Base-by-base conservation (phyloP, 2,113 vertebrate species). In the Oryzias celebensis region DNA sequence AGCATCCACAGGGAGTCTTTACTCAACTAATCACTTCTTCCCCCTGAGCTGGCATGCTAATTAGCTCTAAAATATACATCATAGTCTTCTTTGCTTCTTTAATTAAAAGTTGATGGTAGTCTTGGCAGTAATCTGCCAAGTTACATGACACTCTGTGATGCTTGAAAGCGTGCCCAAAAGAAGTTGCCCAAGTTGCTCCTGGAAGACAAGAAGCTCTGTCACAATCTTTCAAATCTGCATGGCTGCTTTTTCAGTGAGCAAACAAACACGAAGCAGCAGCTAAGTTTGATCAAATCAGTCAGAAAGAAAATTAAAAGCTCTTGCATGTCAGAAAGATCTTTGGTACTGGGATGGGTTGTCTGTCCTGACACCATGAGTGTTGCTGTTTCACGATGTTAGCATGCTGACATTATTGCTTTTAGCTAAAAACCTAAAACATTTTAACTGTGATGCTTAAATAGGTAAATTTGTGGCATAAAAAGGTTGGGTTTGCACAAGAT, bases 11-110 rank as follows among this genome's bases (percentile, higher is more conserved):
- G 81, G 83, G 84, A 88, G 75, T 69, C 77, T 85, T 85, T 81
- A 85, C 78, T 78, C 77, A 80, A 83, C 78, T 88, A 84, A 88
- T 85, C 79, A 82, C 73, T 73, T 58, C 59, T 58, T 60, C 83
- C 77, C 77, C 82, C 55, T 54, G 81, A 84, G 81, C 62, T 24
- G 5, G 17, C 26, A 43, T 61, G 63, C 81, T 87, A 87, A 88
- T 88, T 82, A 81, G 79, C 20, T 77, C 61, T 85, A 79, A 88
- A 87, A 88, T 84, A 88, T 84, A 88, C 79, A 87, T 82, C 76
- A 86, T 72, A 82, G 78, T 75, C 79, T 58, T 65, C 55, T 52
- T 66, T 36, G 17, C 75, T 74, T 71, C 77, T 71, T 79, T 79
- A 85, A 88, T 88, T 84, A 85, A 84, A 88, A 82, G 74, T 84